Evolutionary conservation across 1,140 invertebrate species (phyloP).

Genomic region (Ceratina australensis): DNA sequence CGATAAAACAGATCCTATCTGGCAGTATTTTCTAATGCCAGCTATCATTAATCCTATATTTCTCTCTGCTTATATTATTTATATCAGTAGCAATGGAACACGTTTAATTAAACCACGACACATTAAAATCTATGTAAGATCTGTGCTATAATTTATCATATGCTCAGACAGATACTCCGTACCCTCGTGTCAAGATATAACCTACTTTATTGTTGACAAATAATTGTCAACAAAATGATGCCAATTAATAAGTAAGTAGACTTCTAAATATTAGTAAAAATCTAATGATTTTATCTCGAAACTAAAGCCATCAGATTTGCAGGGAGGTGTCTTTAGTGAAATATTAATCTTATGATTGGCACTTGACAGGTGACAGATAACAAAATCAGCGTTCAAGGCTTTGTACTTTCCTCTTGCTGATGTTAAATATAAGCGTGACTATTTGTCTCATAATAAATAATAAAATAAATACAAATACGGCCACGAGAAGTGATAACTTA

Average conservation of each 20-base stretch:
- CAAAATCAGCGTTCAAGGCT: slow-evolving; percentile 5
- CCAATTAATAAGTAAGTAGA: not conserved
- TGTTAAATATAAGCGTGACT: not conserved
- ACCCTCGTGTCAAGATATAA: slow-evolving; percentile 50
- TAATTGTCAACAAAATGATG: slow-evolving; percentile 58
- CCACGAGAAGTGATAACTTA: not conserved
- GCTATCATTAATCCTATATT: too few species aligned
- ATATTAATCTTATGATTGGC: slow-evolving; percentile 4
- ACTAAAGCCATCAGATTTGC: not conserved
- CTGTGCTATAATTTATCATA: not conserved
- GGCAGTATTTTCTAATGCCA: too few species aligned
- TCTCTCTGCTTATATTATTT: too few species aligned
- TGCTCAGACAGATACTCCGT: slow-evolving; percentile 10
- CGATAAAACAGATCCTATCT: not conserved
- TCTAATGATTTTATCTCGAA: not conserved
- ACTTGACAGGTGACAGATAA: slow-evolving; percentile 49
- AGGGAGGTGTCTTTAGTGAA: not conserved
- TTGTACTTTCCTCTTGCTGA: not conserved
- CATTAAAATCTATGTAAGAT: not conserved
- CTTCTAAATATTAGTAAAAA: not conserved
- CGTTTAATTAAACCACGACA: not conserved
- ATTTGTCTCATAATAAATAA: not conserved
- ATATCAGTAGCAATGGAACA: too few species aligned
- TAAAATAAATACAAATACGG: not conserved
- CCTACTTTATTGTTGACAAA: slow-evolving; percentile 53